A percentile compares a stretch with the other conserved stretches of the same genome.
Evolutionary conservation across 1,140 invertebrate genomes (phyloP).

Genomic region (Papilio xuthus): DNA sequence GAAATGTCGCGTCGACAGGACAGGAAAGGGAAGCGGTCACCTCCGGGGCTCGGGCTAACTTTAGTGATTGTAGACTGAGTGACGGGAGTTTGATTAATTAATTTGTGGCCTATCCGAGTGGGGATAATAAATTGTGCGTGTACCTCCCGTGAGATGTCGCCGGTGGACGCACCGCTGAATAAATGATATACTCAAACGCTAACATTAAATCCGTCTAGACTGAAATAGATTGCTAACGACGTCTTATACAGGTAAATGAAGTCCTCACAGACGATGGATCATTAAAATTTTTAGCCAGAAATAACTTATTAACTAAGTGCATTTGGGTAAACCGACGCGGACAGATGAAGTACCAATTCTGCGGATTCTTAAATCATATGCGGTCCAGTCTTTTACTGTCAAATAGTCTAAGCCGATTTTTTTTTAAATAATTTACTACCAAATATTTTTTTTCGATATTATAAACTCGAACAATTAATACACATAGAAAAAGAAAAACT

Average conservation of each 20-base stretch:
- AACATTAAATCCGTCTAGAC: conserved; percentile 73
- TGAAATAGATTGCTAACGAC: conserved; percentile 76
- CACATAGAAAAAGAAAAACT: conserved; percentile 2
- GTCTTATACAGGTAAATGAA: conserved; percentile 78
- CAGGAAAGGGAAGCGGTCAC: conserved; percentile 74
- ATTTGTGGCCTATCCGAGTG: conserved; percentile 63
- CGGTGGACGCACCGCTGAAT: conserved; percentile 64
- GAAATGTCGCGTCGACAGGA: conserved; percentile 74
- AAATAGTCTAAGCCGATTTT: no score
- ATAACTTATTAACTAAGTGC: conserved; percentile 22
- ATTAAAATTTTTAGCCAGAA: conserved; percentile 58
- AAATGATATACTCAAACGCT: conserved; percentile 77
- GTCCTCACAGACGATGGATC: conserved; percentile 70
- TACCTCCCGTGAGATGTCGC: conserved; percentile 78
- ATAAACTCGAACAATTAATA: no score
- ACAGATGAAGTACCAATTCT: conserved; percentile 14
- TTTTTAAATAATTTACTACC: no score
- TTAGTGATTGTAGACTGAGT: conserved; percentile 76
- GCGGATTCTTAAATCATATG: not conserved
- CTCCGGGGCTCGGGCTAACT: conserved; percentile 58
- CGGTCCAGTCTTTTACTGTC: not conserved
- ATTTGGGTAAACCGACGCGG: not conserved
- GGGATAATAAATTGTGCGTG: conserved; percentile 78
- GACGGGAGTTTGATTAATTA: conserved; percentile 80
- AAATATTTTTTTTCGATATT: no score